Conservation (phyloP, 2,113 vertebrate species). For the Sinosuthora webbiana region DNA sequence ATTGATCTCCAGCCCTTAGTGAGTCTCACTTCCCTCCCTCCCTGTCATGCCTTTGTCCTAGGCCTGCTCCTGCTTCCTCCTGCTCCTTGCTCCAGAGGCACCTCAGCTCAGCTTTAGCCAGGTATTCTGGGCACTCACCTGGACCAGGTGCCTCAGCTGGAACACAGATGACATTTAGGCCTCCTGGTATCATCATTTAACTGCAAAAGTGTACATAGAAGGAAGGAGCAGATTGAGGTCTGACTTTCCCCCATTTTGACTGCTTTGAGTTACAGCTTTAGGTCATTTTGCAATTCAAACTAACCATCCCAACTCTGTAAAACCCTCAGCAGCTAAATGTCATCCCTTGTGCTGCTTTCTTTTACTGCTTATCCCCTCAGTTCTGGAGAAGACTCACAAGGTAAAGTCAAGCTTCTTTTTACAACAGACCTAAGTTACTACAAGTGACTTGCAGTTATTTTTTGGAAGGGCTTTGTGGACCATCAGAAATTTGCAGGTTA, state of each 20-base stretch:
- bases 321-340: neutral
- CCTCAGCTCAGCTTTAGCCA: neutral
- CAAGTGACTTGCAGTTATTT: neutral
- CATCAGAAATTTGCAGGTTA: neutral
- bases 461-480: neutral
- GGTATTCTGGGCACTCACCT: neutral
- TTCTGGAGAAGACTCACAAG: neutral
- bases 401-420: neutral
- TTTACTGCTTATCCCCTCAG: neutral
- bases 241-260: neutral
- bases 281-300: neutral
- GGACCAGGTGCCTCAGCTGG: neutral
- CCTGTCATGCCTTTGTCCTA: neutral
- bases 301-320: neutral
- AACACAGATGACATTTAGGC: accelerated
- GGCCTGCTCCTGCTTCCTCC: neutral
- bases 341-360: neutral
- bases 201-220: neutral
- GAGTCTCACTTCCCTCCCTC: neutral
- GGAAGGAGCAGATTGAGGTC: neutral
- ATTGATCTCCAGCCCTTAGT: neutral
- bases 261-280: neutral
- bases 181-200: neutral
- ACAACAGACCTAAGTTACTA: neutral
- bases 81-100: neutral